Evolutionary conservation across 2,113 vertebrate species (phyloP).

Genomic region (Formicarius rufipectus): DNA sequence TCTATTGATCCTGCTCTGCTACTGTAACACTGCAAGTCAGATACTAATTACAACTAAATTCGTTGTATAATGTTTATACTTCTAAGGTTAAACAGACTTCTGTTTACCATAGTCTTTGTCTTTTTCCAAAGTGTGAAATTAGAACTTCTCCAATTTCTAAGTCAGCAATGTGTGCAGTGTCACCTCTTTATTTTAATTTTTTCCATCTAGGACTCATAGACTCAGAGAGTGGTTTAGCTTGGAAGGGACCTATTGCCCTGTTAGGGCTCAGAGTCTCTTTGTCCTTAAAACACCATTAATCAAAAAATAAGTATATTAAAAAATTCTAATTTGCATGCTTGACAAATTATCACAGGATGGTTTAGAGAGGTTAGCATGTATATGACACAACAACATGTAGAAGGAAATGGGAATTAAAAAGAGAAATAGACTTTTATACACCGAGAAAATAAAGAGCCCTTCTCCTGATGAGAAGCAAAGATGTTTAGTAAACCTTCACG

Average conservation of each 20-base stretch:
- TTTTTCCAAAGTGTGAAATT: neutral
- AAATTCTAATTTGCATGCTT: no score
- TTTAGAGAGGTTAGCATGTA: no score
- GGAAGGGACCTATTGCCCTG: neutral
- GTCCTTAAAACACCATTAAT: neutral
- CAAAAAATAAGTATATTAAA: neutral
- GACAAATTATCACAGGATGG: no score
- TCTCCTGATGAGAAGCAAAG: neutral
- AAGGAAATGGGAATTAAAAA: neutral
- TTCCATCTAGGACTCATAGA: neutral
- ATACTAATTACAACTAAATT: neutral
- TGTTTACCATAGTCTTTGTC: neutral
- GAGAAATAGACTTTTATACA: neutral
- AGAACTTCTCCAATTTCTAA: neutral
- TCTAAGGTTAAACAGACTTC: neutral
- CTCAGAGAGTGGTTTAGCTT: neutral
- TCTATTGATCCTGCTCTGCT: neutral
- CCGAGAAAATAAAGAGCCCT: neutral
- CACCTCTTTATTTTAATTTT: neutral
- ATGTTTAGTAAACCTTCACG: neutral
- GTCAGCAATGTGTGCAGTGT: neutral
- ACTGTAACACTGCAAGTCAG: neutral
- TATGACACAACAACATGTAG: neutral
- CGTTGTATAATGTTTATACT: neutral
- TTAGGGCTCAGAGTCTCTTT: neutral